Evolutionary conservation across 2,888 invertebrate genomes (phyloP), one percentile per base, ranked within the genome.

Genomic region (Xylota sylvarum): DNA sequence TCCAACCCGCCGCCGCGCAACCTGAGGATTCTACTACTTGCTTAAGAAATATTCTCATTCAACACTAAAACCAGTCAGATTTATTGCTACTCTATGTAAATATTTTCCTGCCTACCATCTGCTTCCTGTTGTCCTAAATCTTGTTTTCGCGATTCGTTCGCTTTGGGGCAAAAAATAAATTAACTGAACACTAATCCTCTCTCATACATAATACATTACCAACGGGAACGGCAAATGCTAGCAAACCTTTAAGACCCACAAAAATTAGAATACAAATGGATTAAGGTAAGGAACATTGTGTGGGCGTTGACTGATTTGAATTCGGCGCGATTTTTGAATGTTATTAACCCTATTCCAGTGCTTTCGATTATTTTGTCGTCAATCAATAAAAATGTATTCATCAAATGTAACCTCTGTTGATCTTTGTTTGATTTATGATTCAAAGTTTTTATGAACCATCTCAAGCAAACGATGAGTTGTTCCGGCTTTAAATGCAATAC

Each of bases 211-310:
- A 56, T 40, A 48, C 56, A 48, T 58, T 23, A 35, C 56, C 48
- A 60, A 30, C n/a, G 43, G 0, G 37, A 60, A 30, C n/a, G 43
- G 0, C 35, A 30, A 69, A 50, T 77, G 60, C 46, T 60, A 52
- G 35, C 70, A 55, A 78, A 48, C 43, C 40, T 70, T 62, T 37
- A 35, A 62, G 62, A 52, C 35, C 14, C 35, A 46, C 17, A 17
- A 46, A 40, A n/a, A 70, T 60, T 62, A 60, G 58, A 65, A 65
- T 80, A 9, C 65, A 80, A 80, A 80, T 73, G 50, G 65, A 50
- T 60, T 58, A 60, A 35, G 35, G 52, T 58, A 60, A 35, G 46
- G 40, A 35, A n/a, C 65, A 67, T 7, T 40, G 2, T 56, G 46
- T 62, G 37, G 52, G 73, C 19, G 79, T 48, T 35, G 32, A 30